A percentile compares a stretch with the other conserved stretches of the same genome.
Evolutionary conservation across 2,113 vertebrate genomes (phyloP).

Genomic region (Heterocephalus glaber): DNA sequence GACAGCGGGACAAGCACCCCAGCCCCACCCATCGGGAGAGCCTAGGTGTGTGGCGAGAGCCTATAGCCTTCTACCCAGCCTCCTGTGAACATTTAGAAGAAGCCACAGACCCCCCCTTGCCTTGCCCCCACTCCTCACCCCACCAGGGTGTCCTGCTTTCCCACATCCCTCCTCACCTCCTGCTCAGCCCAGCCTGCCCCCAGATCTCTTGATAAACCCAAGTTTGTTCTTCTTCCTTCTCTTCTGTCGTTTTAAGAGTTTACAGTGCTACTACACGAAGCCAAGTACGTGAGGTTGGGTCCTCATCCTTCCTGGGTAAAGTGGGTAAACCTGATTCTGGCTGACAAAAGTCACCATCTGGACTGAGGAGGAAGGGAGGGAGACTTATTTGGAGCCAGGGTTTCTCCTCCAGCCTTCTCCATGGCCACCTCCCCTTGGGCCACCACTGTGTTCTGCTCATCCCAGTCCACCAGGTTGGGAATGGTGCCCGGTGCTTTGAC

Average conservation of each 20-base stretch:
- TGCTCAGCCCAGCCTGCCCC: background rate
- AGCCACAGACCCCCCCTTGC: background rate
- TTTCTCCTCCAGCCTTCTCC: background rate
- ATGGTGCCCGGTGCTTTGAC: background rate
- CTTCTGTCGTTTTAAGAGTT: background rate
- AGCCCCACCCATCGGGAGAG: background rate
- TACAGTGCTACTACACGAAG: background rate
- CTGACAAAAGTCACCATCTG: accelerated
- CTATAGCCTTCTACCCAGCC: background rate
- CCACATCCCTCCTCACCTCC: background rate
- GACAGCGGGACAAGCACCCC: conserved; percentile 54
- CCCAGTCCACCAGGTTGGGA: too few species aligned
- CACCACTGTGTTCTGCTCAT: background rate
- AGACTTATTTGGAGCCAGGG: background rate
- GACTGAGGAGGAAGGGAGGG: background rate
- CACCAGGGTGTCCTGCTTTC: background rate
- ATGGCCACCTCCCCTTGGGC: background rate
- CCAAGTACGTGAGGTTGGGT: background rate
- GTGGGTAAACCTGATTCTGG: background rate
- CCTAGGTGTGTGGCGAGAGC: conserved; percentile 40
- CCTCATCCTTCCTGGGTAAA: background rate
- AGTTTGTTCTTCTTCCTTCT: background rate
- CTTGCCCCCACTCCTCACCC: background rate
- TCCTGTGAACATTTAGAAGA: background rate
- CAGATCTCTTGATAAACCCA: background rate